These are phyloP conservation scores for Psephotus haematonotus DNA, from an alignment of 2,113 vertebrate species.

Conservation along the genomic window DNA sequence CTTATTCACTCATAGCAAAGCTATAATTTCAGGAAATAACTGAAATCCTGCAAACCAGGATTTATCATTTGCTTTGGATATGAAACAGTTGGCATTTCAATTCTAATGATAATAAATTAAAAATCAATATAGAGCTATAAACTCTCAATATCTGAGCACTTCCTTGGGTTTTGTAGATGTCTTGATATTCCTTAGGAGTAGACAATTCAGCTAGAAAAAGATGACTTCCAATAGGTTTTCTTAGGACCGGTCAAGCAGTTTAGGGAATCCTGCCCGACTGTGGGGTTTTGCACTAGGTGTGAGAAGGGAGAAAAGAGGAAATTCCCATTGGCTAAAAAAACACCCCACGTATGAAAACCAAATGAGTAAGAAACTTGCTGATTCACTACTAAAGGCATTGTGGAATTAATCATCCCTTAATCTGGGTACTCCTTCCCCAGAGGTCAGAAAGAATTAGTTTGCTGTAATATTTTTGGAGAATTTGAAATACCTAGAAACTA, in stretches of 20 bases:
- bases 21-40: not conserved
- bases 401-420: constrained; percentile 21
- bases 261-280: not conserved
- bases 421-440: not conserved
- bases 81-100: not conserved
- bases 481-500: constrained; percentile 34
- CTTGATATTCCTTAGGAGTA: not conserved
- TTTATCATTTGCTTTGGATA: not conserved
- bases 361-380: constrained; percentile 57
- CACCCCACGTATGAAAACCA: not conserved
- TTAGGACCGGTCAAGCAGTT: not conserved
- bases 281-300: not conserved
- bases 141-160: not conserved
- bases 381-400: not conserved
- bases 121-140: not conserved
- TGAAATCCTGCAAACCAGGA: not conserved
- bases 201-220: not conserved
- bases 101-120: not conserved
- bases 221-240: not conserved
- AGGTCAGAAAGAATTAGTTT: constrained; percentile 26
- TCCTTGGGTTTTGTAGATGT: not conserved
- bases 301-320: constrained; percentile 47
- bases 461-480: constrained; percentile 17
- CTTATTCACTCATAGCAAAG: not conserved
- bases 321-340: constrained; percentile 25